These are phyloP conservation scores for Lagria hirta DNA, from an alignment of 2,888 invertebrate species.

Conservation along the genomic window DNA sequence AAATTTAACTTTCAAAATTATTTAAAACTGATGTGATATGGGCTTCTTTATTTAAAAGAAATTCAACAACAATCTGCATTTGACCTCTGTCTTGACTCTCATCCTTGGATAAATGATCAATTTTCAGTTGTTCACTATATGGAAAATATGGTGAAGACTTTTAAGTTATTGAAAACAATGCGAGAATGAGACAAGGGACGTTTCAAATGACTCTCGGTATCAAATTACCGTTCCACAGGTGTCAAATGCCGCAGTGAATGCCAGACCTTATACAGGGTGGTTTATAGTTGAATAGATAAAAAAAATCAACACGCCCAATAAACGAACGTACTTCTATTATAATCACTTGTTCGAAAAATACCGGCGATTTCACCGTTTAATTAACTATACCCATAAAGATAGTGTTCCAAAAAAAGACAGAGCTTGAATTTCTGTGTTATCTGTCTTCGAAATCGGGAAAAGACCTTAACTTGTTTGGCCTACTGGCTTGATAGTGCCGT, in stretches of 20 bases:
- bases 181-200: slow-evolving; percentile 30
- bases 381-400: slow-evolving; percentile 40
- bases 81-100: slow-evolving; percentile 17
- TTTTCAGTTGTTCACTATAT: slow-evolving; percentile 33
- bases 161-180: slow-evolving; percentile 41
- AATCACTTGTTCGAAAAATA: slow-evolving; percentile 39
- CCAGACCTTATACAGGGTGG: slow-evolving; percentile 13
- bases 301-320: neutral
- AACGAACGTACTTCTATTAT: slow-evolving; percentile 1
- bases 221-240: slow-evolving; percentile 40
- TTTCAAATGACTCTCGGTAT: slow-evolving; percentile 35
- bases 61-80: too few species aligned
- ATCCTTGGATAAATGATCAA: slow-evolving; percentile 32
- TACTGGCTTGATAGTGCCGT: slow-evolving; percentile 42
- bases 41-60: too few species aligned
- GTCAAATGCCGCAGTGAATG: slow-evolving; percentile 34
- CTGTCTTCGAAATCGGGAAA: slow-evolving; percentile 27
- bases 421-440: slow-evolving; percentile 17
- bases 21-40: too few species aligned
- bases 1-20: too few species aligned
- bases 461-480: slow-evolving; percentile 36
- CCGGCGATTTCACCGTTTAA: slow-evolving; percentile 36
- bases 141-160: slow-evolving; percentile 37
- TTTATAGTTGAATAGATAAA: slow-evolving; percentile 3
- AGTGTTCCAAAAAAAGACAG: slow-evolving; percentile 32